Percentiles rank a stretch among this genome's conserved stretches.
These are phyloP conservation scores for Plecturocebus donacophilus DNA, from an alignment of 2,113 vertebrate species.

Conservation along the genomic window DNA sequence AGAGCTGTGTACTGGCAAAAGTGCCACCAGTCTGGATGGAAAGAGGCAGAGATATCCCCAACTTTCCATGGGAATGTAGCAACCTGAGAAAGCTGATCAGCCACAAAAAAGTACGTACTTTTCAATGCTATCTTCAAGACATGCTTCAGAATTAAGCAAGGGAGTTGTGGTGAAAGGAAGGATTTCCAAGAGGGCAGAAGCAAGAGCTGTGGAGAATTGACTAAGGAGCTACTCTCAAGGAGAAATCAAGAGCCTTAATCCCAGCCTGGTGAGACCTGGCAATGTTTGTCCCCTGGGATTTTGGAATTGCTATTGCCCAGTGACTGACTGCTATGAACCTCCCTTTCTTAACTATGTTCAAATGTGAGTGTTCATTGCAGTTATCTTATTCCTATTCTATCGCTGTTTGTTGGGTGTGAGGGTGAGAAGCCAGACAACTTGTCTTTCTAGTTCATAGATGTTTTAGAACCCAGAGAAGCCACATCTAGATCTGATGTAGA, in stretches of 20 bases:
- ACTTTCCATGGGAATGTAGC: not conserved
- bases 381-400: not conserved
- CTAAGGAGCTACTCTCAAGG: not conserved
- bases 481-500: not conserved
- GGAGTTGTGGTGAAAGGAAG: not conserved
- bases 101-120: not conserved
- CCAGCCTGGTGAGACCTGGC: not conserved
- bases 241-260: not conserved
- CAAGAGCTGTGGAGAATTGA: not conserved
- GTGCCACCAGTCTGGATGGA: not conserved
- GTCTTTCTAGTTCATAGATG: not conserved
- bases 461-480: not conserved
- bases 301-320: not conserved
- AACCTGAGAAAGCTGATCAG: not conserved
- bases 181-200: not conserved
- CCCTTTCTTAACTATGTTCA: not conserved
- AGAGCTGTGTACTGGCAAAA: not conserved
- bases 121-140: not conserved
- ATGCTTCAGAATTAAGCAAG: not conserved
- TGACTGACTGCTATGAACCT: not conserved
- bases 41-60: not conserved
- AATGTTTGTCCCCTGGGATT: not conserved
- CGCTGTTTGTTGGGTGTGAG: not conserved
- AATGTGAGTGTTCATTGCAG: not conserved
- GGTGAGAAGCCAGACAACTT: not conserved